phyloP scores from a whole-genome alignment of 1,140 invertebrate genomes.

The Zophobas atratus region DNA sequence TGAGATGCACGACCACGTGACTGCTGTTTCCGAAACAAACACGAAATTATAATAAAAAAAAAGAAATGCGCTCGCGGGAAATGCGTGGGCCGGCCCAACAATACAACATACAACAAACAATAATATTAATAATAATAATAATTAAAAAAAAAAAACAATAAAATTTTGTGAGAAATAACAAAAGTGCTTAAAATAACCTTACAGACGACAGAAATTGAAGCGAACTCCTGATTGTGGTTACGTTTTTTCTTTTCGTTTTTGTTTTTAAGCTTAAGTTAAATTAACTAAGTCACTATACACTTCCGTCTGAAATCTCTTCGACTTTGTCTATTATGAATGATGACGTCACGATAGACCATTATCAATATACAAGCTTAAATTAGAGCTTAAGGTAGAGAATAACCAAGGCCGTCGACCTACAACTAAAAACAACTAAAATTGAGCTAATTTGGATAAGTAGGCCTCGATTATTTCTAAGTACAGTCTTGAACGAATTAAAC shows the following conservation, averaged over 20 bases:
- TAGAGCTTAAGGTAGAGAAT: neutral
- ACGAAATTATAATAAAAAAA: constrained; percentile 11
- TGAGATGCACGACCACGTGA: constrained; percentile 36
- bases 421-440: too few species aligned
- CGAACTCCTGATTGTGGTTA: neutral
- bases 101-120: constrained; percentile 16
- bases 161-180: constrained; percentile 32
- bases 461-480: too few species aligned
- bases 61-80: constrained; percentile 56
- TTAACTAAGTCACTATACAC: constrained; percentile 1
- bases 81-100: constrained; percentile 26
- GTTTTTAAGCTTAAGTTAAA: neutral
- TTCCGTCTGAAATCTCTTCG: constrained; percentile 1
- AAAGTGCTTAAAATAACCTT: constrained; percentile 20
- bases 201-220: constrained; percentile 17
- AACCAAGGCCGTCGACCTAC: neutral
- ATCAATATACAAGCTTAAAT: constrained; percentile 12
- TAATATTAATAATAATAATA: neutral
- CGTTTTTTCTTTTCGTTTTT: neutral
- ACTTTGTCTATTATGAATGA: constrained; percentile 2
- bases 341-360: constrained; percentile 31
- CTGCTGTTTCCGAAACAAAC: neutral
- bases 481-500: too few species aligned
- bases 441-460: too few species aligned
- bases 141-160: constrained; percentile 28